Conservation (phyloP, 2,888 invertebrate species). For the Hipparchia semele region DNA sequence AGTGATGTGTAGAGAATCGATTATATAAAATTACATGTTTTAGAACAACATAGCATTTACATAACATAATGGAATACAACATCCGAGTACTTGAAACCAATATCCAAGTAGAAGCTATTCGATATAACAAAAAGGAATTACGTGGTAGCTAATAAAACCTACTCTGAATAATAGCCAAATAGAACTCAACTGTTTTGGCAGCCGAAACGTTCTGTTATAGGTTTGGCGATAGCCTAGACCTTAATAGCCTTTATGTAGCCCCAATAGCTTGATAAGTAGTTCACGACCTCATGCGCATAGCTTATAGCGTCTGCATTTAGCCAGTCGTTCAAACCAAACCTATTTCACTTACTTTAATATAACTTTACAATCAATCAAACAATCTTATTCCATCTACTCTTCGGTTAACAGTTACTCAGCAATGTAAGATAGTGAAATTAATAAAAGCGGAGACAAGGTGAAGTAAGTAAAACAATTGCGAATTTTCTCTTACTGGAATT, state of each 20-base stretch:
- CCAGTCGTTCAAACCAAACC: not conserved
- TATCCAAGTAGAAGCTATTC: not conserved
- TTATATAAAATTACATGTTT: no score
- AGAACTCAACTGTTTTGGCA: slow-evolving; percentile 18
- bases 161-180: slow-evolving; percentile 20
- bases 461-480: not conserved
- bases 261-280: slow-evolving; percentile 23
- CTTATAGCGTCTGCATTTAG: not conserved
- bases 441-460: not conserved
- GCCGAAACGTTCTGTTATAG: slow-evolving; percentile 18
- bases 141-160: slow-evolving; percentile 3
- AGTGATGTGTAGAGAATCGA: no score
- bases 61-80: not conserved
- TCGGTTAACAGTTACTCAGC: no score
- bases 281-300: slow-evolving; percentile 3
- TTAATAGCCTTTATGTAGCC: slow-evolving; percentile 18
- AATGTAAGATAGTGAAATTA: no score
- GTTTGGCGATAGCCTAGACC: slow-evolving; percentile 24
- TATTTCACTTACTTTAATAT: not conserved
- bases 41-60: not conserved
- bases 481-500: not conserved
- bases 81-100: not conserved
- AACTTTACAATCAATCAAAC: not conserved
- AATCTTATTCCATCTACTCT: not conserved
- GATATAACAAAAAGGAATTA: not conserved